Conservation (phyloP, 2,113 vertebrate genomes). For the Gallinago media region DNA sequence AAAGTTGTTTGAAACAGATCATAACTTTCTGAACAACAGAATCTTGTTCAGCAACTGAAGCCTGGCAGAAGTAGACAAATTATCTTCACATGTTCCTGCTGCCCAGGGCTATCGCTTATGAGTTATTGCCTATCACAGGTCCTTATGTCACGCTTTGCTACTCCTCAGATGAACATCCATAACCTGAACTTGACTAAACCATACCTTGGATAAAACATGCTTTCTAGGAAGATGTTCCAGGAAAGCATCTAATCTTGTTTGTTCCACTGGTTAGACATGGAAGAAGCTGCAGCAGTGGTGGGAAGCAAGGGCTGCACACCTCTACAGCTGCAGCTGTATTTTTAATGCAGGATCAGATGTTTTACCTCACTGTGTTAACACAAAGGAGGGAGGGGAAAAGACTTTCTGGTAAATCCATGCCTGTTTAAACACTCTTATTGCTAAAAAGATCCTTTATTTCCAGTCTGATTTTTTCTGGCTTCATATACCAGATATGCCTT, state of each 20-base stretch:
- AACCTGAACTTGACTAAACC: background rate
- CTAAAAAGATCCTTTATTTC: background rate
- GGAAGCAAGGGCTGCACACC: accelerated
- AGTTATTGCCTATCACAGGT: background rate
- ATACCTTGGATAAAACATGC: background rate
- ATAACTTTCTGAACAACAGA: background rate
- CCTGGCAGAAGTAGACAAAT: background rate
- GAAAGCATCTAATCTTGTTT: background rate
- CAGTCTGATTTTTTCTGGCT: background rate
- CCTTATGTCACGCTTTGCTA: background rate
- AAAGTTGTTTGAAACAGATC: background rate
- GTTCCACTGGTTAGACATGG: background rate
- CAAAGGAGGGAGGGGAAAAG: background rate
- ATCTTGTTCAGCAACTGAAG: background rate
- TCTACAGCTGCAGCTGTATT: background rate
- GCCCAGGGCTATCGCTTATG: background rate
- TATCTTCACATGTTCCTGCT: background rate
- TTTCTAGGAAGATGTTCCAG: background rate
- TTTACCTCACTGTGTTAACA: background rate
- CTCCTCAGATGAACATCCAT: accelerated
- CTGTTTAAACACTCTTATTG: background rate
- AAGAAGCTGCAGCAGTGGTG: background rate
- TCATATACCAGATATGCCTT: background rate
- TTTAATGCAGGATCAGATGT: background rate
- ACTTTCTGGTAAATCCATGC: background rate